phyloP scores from a whole-genome alignment of 2,888 invertebrate genomes.

The Drosophila atroscutellata region DNA sequence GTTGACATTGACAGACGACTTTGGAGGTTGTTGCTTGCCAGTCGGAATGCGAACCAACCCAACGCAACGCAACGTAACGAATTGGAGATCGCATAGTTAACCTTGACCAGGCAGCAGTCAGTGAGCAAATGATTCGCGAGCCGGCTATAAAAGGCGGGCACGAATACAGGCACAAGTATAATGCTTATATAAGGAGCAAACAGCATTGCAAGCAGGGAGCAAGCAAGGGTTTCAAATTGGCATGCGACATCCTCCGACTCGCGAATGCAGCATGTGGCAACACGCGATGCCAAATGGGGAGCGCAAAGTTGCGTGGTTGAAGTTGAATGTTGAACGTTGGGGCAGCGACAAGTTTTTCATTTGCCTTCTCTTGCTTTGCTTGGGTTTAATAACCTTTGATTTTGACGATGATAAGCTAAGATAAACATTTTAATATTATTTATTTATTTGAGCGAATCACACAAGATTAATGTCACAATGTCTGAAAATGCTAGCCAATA shows the following conservation, averaged over 20 bases:
- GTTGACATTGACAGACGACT: slow-evolving; percentile 67
- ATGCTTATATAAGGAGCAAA: slow-evolving; percentile 55
- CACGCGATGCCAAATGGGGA: slow-evolving; percentile 42
- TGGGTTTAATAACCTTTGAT: slow-evolving; percentile 53
- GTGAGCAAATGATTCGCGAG: slow-evolving; percentile 46
- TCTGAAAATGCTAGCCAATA: slow-evolving; percentile 71
- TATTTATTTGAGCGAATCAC: slow-evolving; percentile 35
- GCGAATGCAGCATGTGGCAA: slow-evolving; percentile 39
- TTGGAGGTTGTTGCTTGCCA: slow-evolving; percentile 53
- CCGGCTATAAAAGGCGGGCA: slow-evolving; percentile 57
- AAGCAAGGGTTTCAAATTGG: slow-evolving; percentile 44
- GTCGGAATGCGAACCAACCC: slow-evolving; percentile 37
- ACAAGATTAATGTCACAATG: slow-evolving; percentile 69
- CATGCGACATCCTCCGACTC: slow-evolving; percentile 14
- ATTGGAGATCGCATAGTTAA: slow-evolving; percentile 56
- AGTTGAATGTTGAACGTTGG: slow-evolving; percentile 5
- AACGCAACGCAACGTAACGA: slow-evolving; percentile 17
- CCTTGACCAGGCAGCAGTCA: slow-evolving; percentile 60
- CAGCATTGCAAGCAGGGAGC: slow-evolving; percentile 23
- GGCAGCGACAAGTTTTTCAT: slow-evolving; percentile 18
- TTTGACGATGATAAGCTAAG: slow-evolving; percentile 52
- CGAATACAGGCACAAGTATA: background rate
- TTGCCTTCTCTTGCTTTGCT: background rate
- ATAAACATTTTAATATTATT: slow-evolving; percentile 72
- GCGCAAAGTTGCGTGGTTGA: slow-evolving; percentile 43